phyloP scores from a whole-genome alignment of 2,888 invertebrate genomes.

The Nymphalis urticae region DNA sequence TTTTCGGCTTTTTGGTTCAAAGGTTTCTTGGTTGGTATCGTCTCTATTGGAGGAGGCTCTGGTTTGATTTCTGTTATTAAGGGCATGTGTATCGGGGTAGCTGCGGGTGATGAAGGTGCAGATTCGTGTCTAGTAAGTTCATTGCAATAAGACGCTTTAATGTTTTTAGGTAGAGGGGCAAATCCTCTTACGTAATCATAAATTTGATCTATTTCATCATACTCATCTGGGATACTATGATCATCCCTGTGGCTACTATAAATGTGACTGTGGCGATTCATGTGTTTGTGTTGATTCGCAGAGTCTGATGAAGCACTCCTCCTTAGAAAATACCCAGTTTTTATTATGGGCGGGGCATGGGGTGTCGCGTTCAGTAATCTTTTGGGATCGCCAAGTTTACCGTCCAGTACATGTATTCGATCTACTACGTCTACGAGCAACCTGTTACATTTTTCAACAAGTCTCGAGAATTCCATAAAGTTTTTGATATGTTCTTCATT shows the following conservation, averaged over 20 bases:
- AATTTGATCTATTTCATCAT: constrained; percentile 97
- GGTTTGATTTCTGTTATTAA: constrained; percentile 85
- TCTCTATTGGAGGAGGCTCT: constrained; percentile 95
- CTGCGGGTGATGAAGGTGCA: constrained; percentile 80
- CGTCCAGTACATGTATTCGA: constrained; percentile 90
- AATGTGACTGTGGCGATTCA: constrained; percentile 77
- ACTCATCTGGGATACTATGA: constrained; percentile 88
- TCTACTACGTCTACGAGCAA: constrained; percentile 89
- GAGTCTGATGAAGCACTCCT: constrained; percentile 90
- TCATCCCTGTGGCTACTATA: constrained; percentile 84
- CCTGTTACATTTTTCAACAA: constrained; percentile 89
- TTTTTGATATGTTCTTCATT: constrained; percentile 90
- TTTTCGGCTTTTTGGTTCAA: constrained; percentile 85
- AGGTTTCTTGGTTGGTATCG: constrained; percentile 92
- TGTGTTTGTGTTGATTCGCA: constrained; percentile 81
- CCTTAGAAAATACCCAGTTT: constrained; percentile 87
- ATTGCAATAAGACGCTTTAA: constrained; percentile 84
- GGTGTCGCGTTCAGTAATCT: constrained; percentile 70
- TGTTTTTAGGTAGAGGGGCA: constrained; percentile 92
- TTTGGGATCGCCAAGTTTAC: constrained; percentile 87
- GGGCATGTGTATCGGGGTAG: constrained; percentile 80
- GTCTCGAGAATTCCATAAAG: constrained; percentile 88
- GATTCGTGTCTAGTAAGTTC: constrained; percentile 77
- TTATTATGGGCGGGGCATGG: constrained; percentile 72
- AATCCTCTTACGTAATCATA: constrained; percentile 97